phyloP scores from a whole-genome alignment of 2,888 invertebrate genomes.

The Plagodis pulveraria region DNA sequence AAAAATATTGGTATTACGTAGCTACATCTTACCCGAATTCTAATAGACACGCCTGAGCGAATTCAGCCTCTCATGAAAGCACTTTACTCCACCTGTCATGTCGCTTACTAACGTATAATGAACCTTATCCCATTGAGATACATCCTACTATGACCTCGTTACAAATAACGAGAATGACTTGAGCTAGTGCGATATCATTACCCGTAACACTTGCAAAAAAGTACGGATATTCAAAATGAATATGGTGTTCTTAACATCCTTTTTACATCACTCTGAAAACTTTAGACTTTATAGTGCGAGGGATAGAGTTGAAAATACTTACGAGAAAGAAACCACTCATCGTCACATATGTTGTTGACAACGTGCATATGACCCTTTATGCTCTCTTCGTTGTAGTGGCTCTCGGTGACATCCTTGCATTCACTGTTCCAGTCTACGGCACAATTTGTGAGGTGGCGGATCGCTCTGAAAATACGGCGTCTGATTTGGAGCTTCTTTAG shows the following conservation, averaged over 20 bases:
- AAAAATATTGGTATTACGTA: too few relatives aligned
- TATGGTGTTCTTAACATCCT: background rate
- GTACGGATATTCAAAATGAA: background rate
- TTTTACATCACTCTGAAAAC: background rate
- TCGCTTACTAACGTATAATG: background rate
- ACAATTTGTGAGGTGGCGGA: conserved; percentile 66
- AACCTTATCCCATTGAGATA: conserved; percentile 1
- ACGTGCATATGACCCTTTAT: conserved; percentile 74
- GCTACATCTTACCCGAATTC: too few relatives aligned
- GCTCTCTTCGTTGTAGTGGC: conserved; percentile 69
- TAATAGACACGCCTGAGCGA: background rate
- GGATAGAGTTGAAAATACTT: conserved; percentile 37
- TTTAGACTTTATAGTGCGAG: background rate
- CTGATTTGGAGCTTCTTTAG: conserved; percentile 1
- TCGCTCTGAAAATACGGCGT: conserved; percentile 54
- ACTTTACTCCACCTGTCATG: background rate
- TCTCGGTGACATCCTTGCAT: conserved; percentile 69
- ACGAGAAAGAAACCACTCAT: conserved; percentile 64
- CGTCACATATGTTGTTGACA: conserved; percentile 63
- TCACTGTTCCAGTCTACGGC: conserved; percentile 75
- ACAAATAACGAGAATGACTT: conserved; percentile 17
- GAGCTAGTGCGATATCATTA: conserved; percentile 25
- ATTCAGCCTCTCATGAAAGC: background rate
- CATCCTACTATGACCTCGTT: conserved; percentile 3
- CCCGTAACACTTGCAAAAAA: conserved; percentile 12